Conservation (phyloP, 2,888 invertebrate species). For the Metopia argyrocephala region DNA sequence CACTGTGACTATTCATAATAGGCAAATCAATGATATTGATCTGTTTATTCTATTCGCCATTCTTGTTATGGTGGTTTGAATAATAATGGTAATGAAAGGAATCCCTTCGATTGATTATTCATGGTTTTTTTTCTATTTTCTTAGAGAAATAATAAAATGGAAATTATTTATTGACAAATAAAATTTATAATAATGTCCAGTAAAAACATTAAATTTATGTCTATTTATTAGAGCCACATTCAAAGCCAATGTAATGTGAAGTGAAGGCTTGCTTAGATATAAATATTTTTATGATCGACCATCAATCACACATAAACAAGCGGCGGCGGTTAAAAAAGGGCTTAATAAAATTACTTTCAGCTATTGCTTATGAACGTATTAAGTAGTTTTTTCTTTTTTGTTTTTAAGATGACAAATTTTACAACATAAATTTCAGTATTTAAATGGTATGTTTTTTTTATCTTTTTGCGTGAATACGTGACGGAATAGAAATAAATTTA, state of each 20-base stretch:
- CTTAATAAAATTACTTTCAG: not conserved
- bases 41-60: constrained; percentile 45
- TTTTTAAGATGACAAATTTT: not conserved
- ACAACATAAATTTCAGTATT: not conserved
- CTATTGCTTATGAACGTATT: too few species aligned
- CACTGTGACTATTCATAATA: constrained; percentile 41
- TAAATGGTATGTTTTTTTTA: not conserved
- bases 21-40: constrained; percentile 56
- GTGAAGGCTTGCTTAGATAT: constrained; percentile 30
- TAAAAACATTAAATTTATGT: constrained; percentile 44
- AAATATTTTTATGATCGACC: constrained; percentile 25
- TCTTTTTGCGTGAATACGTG: not conserved
- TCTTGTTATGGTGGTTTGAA: constrained; percentile 37
- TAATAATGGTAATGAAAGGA: constrained; percentile 41
- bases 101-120: constrained; percentile 42
- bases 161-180: constrained; percentile 51
- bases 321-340: constrained; percentile 1
- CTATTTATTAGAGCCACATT: constrained; percentile 29
- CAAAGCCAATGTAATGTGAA: constrained; percentile 23
- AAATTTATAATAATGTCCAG: constrained; percentile 37
- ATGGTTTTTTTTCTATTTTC: not conserved
- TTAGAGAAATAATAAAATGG: constrained; percentile 51
- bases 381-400: too few species aligned
- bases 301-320: not conserved
- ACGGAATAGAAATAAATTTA: not conserved